Evolutionary conservation across 2,113 vertebrate genomes (phyloP), one percentile per base, ranked within the genome.

Genomic region (Megaleporinus macrocephalus): DNA sequence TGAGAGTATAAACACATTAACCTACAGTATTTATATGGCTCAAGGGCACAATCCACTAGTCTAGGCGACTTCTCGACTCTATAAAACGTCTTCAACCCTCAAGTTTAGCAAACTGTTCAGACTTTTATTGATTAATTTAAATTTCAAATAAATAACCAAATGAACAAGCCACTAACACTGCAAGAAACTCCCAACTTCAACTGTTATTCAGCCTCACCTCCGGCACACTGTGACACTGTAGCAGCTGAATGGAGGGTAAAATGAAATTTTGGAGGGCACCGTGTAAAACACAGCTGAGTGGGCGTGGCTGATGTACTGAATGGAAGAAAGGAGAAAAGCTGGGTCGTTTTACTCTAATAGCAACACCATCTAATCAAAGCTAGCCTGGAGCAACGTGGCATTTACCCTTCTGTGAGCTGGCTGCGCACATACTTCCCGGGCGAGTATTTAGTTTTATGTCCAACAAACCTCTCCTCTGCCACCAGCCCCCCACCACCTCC

Each of bases 251-350:
- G 16, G 30, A 22, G 65, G 33, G 62, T 33, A 33, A 36, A 68
- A 68, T 14, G n/a, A 47, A 14, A 36, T n/a, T n/a, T 70, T 57
- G 51, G 5, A 55, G 76, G 55, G 26, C 27, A 33, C 36, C 9
- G 36, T 33, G 36, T 29, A 16, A 63, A 62, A 26, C 53, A 70
- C 26, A 63, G 24, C 18, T 51, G 1, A 62, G 55, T 59, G 55
- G 55, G 70, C 22, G 29, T 61, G 44, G 72, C 49, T 66, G 27
- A 66, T 65, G 44, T 30, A 73, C 26, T 73, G 59, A 80, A 11
- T 49, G 41, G 24, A 62, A 36, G 3, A 27, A 26, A 30, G 68
- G 44, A 18, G 20, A 62, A 53, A 51, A 33, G 24, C 15, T 6
- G 57, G 57, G 55, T 73, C 36, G 73, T 36, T 80, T 63, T 33